Evolutionary conservation across 2,888 invertebrate genomes (phyloP).

Genomic region (Trissolcus brochymenae): DNA sequence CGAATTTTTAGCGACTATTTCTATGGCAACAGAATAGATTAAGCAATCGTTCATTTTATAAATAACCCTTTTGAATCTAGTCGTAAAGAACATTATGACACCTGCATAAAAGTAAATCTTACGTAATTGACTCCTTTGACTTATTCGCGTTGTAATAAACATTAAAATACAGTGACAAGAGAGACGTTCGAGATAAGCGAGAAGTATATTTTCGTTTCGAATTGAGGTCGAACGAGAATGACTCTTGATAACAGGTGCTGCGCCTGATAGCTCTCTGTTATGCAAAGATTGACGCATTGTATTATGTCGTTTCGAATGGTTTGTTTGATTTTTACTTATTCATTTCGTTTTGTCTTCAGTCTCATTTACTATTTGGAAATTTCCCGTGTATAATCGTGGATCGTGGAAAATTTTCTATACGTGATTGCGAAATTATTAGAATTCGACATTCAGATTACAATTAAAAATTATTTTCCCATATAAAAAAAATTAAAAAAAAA

Average conservation of each 20-base stretch:
- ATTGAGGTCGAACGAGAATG: conserved; percentile 20
- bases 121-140: conserved; percentile 1
- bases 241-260: conserved; percentile 38
- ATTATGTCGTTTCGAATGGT: conserved; percentile 11
- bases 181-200: conserved; percentile 18
- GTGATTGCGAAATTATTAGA: background rate
- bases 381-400: no score
- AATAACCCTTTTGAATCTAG: conserved; percentile 7
- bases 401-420: no score
- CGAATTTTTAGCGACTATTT: no score
- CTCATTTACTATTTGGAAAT: no score
- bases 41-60: background rate
- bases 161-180: conserved; percentile 9
- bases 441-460: background rate
- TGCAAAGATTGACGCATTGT: conserved; percentile 33
- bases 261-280: conserved; percentile 17
- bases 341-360: no score
- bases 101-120: conserved; percentile 22
- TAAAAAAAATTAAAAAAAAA: no score
- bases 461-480: no score
- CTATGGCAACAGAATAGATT: no score
- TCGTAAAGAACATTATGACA: conserved; percentile 10
- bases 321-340: conserved; percentile 6
- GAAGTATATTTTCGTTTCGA: conserved; percentile 4
- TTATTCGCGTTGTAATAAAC: conserved; percentile 14